phyloP scores from a whole-genome alignment of 2,888 invertebrate genomes.

The Rhingia rostrata region DNA sequence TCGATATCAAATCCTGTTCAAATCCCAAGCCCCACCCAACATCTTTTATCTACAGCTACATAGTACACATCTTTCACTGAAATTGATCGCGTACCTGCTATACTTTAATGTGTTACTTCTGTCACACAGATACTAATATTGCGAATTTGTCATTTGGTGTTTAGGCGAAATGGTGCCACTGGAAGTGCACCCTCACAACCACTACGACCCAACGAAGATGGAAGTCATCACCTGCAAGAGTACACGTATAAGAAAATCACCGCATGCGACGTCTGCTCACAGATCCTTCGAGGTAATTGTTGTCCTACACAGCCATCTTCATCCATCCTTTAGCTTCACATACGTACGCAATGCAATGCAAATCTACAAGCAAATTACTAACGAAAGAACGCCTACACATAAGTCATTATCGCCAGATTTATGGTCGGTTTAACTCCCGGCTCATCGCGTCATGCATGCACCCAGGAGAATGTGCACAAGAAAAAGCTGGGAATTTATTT shows the following conservation, averaged over 20 bases:
- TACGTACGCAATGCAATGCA: conserved; percentile 20
- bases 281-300: conserved; percentile 91
- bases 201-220: conserved; percentile 82
- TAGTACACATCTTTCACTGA: conserved; percentile 42
- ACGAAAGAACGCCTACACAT: conserved; percentile 30
- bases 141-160: conserved; percentile 65
- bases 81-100: conserved; percentile 31
- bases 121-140: conserved; percentile 46
- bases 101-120: conserved; percentile 19
- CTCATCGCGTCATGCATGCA: conserved; percentile 46
- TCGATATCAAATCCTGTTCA: background rate
- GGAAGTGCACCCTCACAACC: conserved; percentile 83
- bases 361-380: background rate
- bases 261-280: conserved; percentile 96
- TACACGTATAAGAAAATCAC: conserved; percentile 98
- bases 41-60: conserved; percentile 7
- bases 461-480: conserved; percentile 22
- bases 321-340: background rate
- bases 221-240: conserved; percentile 93
- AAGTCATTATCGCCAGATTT: conserved; percentile 58
- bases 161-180: conserved; percentile 89
- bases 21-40: background rate
- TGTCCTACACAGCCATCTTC: conserved; percentile 24
- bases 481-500: conserved; percentile 47
- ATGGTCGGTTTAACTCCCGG: conserved; percentile 46